Base-by-base conservation (phyloP, 2,113 vertebrate genomes). In the Cyanoliseus patagonus region DNA sequence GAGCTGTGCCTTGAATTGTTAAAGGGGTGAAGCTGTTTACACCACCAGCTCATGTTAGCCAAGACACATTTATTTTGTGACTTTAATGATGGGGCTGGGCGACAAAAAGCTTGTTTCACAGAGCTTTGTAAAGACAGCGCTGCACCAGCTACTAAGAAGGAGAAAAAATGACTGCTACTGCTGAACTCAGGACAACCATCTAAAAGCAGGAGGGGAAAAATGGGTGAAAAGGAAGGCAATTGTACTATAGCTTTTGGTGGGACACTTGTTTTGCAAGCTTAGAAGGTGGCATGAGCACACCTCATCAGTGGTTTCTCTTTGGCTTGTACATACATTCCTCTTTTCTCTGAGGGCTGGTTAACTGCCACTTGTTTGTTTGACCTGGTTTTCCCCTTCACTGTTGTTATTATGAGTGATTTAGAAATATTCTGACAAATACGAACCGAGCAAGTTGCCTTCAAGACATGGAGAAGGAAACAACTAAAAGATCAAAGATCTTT, bases 1-100 rank as follows among this genome's bases (percentile, higher is more conserved):
- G 81, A 96, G 88, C 88, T 64, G 81, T 94, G 81, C 70, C 72
- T 90, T 10, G 46, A 91, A 91, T 96, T 76, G 83, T 92, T 96
- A 94, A 96, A 83, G 62, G 44, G 19, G 19, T 66, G 49, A 92
- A 83, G 88, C 47, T 94, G 88, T 92, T 94, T 91, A 88, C 2
- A 1, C 52, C 94, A 90, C 42, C 44, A 52, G 55, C 66, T 81
- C 41, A 13, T 1, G 1, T 59, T 62, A 33, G 82, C 77, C 69
- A 61, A 85, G 69, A 20, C 47, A 72, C 80, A 13, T 86, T 69
- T 79, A 27, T 88, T 92, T 73, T n/a, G 77, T 69, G 69, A 62
- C 44, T 86, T 84, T 87, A 74, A 53, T 30, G 42, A 53, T 0
- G 28, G 55, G 31, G 67, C 52, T 37, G 51, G 69, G 42, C 0